Conservation (phyloP, 2,797 vertebrate genomes). For the Meriones psammophilus region DNA sequence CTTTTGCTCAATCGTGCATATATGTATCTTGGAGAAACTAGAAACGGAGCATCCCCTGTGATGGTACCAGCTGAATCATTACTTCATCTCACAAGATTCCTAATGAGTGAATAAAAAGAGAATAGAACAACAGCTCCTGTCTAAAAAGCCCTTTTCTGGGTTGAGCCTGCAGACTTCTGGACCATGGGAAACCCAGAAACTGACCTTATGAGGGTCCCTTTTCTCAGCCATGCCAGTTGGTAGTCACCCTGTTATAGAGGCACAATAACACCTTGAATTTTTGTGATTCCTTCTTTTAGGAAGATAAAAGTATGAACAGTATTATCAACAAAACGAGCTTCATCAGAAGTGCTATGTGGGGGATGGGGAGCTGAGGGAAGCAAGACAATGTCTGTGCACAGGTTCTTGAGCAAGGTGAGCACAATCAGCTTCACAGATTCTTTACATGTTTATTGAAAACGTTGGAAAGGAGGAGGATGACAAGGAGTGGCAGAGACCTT, state of each 20-base stretch:
- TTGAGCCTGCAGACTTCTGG: background rate
- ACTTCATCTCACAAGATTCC: background rate
- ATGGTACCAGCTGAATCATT: background rate
- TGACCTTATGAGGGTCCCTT: background rate
- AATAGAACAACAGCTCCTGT: background rate
- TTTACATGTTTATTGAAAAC: constrained; percentile 48
- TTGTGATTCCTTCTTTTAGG: background rate
- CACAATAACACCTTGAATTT: background rate
- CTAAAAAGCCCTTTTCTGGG: background rate
- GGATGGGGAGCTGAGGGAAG: background rate
- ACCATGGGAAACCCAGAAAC: background rate
- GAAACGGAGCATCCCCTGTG: background rate
- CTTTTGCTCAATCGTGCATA: constrained; percentile 43
- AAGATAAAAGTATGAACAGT: constrained; percentile 39
- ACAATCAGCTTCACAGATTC: background rate
- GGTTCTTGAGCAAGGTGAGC: constrained; percentile 70
- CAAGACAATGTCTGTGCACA: background rate
- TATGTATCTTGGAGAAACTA: background rate
- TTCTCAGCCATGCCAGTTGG: background rate
- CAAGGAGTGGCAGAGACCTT: constrained; percentile 69
- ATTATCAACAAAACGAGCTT: background rate
- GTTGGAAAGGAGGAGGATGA: constrained; percentile 11
- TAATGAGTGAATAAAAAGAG: background rate
- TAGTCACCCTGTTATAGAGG: background rate
- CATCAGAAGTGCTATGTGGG: constrained; percentile 14